Evolutionary conservation across 2,888 invertebrate species (phyloP).

Genomic region (Maniola hyperantus): DNA sequence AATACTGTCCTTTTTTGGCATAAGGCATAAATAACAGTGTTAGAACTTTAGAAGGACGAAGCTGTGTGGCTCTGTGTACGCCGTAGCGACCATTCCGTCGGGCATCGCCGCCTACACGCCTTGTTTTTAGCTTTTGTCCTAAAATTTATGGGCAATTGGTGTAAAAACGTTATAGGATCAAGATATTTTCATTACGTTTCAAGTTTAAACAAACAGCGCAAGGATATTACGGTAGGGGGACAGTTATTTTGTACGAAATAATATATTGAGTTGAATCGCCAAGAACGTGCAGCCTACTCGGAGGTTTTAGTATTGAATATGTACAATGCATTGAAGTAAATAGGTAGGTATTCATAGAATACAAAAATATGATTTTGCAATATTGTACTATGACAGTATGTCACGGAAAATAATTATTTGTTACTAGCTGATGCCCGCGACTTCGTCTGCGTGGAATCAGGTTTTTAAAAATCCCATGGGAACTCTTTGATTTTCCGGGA

Average conservation of each 20-base stretch:
- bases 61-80: slow-evolving; percentile 23
- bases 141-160: slow-evolving; percentile 42
- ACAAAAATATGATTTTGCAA: neutral
- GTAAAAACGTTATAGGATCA: slow-evolving; percentile 35
- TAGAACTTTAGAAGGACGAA: neutral
- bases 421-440: too few species aligned
- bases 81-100: slow-evolving; percentile 38
- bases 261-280: slow-evolving; percentile 5
- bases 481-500: too few species aligned
- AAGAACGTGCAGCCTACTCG: slow-evolving; percentile 4
- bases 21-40: too few species aligned
- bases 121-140: slow-evolving; percentile 51
- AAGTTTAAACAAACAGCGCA: slow-evolving; percentile 22
- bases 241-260: slow-evolving; percentile 6
- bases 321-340: neutral
- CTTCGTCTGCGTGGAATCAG: too few species aligned
- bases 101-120: slow-evolving; percentile 49
- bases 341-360: neutral
- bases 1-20: too few species aligned
- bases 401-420: neutral
- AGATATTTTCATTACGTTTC: slow-evolving; percentile 37
- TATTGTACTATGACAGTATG: neutral
- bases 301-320: neutral
- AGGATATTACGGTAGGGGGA: slow-evolving; percentile 3
- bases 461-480: too few species aligned